These are phyloP conservation scores for Manduca sexta DNA, from an alignment of 1,140 invertebrate species.

Conservation along the genomic window DNA sequence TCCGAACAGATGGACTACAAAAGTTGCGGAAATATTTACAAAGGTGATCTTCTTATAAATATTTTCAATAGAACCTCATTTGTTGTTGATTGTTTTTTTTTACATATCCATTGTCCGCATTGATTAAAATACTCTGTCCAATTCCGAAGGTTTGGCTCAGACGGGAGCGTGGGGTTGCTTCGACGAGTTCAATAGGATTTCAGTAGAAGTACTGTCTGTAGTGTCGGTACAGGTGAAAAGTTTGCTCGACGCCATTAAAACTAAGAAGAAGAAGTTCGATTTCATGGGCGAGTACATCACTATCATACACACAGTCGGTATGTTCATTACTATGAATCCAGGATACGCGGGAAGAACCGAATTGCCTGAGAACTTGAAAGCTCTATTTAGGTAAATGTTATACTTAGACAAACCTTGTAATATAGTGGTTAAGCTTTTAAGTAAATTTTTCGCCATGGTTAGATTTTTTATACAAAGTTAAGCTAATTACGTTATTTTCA, in stretches of 20 bases:
- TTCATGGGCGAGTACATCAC: constrained; percentile 89
- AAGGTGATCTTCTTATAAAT: constrained; percentile 58
- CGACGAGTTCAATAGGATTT: constrained; percentile 96
- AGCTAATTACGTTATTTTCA: constrained; percentile 33
- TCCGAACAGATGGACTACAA: constrained; percentile 98
- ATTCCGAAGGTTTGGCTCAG: constrained; percentile 80
- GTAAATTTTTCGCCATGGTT: too few species aligned
- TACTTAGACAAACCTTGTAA: too few species aligned
- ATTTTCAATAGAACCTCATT: too few species aligned
- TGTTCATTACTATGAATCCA: constrained; percentile 98
- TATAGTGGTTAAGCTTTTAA: too few species aligned
- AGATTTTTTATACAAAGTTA: too few species aligned
- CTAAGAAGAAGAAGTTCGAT: constrained; percentile 84
- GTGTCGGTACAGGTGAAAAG: constrained; percentile 90
- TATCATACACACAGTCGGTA: constrained; percentile 86
- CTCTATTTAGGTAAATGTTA: constrained; percentile 77
- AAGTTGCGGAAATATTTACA: constrained; percentile 94
- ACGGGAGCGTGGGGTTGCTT: constrained; percentile 97
- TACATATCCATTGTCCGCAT: too few species aligned
- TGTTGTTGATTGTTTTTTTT: too few species aligned
- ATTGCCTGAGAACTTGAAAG: constrained; percentile 88
- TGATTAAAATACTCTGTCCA: too few species aligned
- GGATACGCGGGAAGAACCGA: constrained; percentile 91
- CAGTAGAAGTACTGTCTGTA: constrained; percentile 93
- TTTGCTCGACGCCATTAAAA: constrained; percentile 89